Conservation (phyloP, 2,797 vertebrate genomes). For the Simalia tracyae region DNA sequence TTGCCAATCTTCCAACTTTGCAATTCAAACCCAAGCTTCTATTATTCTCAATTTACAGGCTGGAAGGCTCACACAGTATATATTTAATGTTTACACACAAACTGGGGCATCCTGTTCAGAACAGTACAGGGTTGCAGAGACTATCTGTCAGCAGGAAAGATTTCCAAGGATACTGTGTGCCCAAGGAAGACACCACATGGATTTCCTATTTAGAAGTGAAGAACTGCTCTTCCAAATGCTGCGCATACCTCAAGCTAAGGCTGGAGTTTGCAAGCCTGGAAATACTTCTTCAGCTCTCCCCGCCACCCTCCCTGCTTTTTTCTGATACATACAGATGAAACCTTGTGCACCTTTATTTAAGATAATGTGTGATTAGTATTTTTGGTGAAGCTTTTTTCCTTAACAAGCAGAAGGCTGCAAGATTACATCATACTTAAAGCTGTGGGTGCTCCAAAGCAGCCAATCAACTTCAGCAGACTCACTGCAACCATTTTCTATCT, state of each 20-base stretch:
- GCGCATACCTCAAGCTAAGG: constrained; percentile 17
- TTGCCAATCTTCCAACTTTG: neutral
- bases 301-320: neutral
- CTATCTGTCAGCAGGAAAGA: neutral
- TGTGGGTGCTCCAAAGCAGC: neutral
- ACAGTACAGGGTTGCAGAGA: neutral
- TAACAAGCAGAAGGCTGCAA: neutral
- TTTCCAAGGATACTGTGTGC: neutral
- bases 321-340: neutral
- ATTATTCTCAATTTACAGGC: neutral
- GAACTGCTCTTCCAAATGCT: constrained; percentile 12
- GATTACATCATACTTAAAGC: neutral
- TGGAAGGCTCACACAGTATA: neutral
- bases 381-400: neutral
- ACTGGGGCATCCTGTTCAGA: neutral
- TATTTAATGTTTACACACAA: neutral
- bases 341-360: neutral
- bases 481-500: neutral
- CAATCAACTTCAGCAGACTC: neutral
- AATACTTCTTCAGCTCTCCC: neutral
- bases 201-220: constrained; percentile 4
- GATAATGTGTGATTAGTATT: neutral
- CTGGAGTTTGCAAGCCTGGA: neutral
- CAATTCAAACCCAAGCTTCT: neutral
- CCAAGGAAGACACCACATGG: neutral